Base-by-base conservation (phyloP, 1,140 invertebrate genomes). In the Hypothenemus hampei region DNA sequence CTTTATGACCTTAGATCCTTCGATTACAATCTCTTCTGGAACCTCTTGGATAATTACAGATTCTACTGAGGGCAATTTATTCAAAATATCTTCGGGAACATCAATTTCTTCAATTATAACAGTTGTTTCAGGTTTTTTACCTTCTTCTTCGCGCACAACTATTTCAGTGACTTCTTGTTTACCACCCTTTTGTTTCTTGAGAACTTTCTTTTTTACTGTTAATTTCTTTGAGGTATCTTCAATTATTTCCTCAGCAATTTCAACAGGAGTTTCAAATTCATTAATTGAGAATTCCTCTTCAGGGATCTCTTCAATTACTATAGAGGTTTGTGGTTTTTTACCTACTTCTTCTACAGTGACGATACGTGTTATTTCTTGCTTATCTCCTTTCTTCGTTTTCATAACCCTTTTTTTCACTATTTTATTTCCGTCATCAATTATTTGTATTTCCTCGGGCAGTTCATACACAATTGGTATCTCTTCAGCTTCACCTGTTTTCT, bases 391-490 rank as follows among this genome's bases (percentile, higher is more conserved):
- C n/a, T 47, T 61, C 21, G 61, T 68, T 22, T 68, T 65, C 4
- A 69, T 62, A 16, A 65, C 55, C 44, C 59, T 62, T 45, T 67
- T 74, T 26, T 70, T 75, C 2, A 65, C 61, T 45, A 72, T 67
- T 46, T 58, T 63, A 36, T 61, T 65, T 22, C 63, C 63, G 39
- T 55, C 35, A 4, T 46, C 44, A 6, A 47, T 73, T 61, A 31
- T 72, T 73, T 67, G 65, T 8, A 74, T 70, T 53, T 73, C 69
- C 64, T 76, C 73, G 15, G 70, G 70, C 20, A 62, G 26, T 49
- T 73, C 68, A 57, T 72, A 51, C 13, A 70, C 70, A 33, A 73
- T 69, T 62, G 73, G 70, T 5, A 67, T 71, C 1, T 72, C 66
- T 61, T 75, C 65, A 4, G 62, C 58, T 13, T 72, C 60, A 18